Base-by-base conservation (phyloP, 2,113 vertebrate genomes). In the Octodon degus region DNA sequence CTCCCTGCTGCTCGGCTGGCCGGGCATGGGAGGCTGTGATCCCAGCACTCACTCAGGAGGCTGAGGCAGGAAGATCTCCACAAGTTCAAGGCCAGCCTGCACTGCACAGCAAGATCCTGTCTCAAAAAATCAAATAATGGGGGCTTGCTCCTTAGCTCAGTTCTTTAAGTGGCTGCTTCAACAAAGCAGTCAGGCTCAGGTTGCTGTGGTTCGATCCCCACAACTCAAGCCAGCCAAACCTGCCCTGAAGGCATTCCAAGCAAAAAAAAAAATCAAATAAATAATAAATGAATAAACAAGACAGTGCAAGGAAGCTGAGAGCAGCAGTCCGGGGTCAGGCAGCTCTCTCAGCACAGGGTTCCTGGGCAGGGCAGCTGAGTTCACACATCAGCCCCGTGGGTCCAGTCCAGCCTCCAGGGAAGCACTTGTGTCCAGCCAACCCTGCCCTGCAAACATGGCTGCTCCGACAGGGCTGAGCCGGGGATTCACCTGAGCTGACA, bases 371-470 rank as follows among this genome's bases (percentile, higher is more conserved):
- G 72, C 37, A 24, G 37, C 70, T 40, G 7, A 37, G 10, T 20
- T 24, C 37, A 12, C n/a, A 12, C n/a, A n/a, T 70, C 53, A 77
- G 79, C 84, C 37, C 87, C 27, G 65, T 19, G 20, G 67, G 79
- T 47, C 27, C 1, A 30, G 68, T 40, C 12, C 25, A 25, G 74
- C 67, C 63, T 93, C 80, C 80, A 93, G 84, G 58, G 70, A 79
- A 34, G 47, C 80, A 32, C 37, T 43, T 62, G n/a, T 74, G 7
- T 53, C 58, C 50, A 68, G 76, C 40, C 30, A 55, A 47, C 79
- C 65, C 20, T 30, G 83, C 87, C 79, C 70, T 95, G 79, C 89
- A 90, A 94, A 92, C 30, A 63, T 7, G 60, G 58, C 32, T 55
- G 60, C 63, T 50, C n/a, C 19, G 86, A 32, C 10, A 76, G 32